Conservation (phyloP, 92 coral and sea anemone genomes). For the Umimayanthus chanpuru region DNA sequence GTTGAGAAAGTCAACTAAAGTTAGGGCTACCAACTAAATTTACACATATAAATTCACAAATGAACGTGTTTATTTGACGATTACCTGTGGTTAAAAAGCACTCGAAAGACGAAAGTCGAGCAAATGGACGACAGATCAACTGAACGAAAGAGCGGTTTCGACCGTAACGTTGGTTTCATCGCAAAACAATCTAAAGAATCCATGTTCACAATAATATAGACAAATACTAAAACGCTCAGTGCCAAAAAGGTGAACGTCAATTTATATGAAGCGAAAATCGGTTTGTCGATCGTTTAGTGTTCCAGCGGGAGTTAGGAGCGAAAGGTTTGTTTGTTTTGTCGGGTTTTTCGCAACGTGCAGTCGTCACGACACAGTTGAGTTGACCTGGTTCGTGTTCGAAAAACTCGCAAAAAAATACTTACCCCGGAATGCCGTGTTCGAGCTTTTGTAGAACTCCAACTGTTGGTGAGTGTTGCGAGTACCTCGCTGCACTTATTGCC, state of each 20-base stretch:
- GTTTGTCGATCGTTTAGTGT: not conserved
- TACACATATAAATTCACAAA: too few relatives aligned
- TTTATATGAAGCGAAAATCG: not conserved
- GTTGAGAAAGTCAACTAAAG: not conserved
- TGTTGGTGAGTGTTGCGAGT: constrained; percentile 90
- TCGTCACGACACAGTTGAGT: not conserved
- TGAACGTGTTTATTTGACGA: not conserved
- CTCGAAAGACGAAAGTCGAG: not conserved
- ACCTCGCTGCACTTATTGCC: constrained; percentile 91
- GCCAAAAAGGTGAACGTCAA: not conserved
- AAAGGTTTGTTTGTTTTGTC: not conserved
- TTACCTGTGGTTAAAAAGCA: too few relatives aligned
- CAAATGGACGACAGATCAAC: not conserved
- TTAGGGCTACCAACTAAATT: too few relatives aligned
- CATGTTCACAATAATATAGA: not conserved
- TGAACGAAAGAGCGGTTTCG: not conserved
- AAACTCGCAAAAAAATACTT: constrained; percentile 39
- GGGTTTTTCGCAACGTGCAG: too few relatives aligned
- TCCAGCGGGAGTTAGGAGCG: not conserved
- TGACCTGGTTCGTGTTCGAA: not conserved
- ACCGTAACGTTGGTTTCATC: not conserved
- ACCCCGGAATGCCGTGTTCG: constrained; percentile 94
- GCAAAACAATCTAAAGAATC: not conserved
- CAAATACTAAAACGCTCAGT: not conserved
- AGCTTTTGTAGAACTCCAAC: constrained; percentile 87